Evolutionary conservation across 2,888 invertebrate species (phyloP).

Genomic region (Erebia aethiops): DNA sequence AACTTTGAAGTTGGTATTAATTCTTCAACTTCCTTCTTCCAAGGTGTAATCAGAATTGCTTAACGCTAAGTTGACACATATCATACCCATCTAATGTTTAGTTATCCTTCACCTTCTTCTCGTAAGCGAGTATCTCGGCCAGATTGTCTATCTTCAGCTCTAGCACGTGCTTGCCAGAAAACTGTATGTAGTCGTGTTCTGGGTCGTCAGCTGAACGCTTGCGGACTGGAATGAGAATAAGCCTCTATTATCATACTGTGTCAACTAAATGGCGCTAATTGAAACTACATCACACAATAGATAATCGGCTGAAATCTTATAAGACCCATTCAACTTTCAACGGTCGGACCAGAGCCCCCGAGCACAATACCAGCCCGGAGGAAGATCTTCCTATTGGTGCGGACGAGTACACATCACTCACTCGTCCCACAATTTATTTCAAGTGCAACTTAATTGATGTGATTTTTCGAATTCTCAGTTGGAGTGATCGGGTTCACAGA

Average conservation of each 20-base stretch:
- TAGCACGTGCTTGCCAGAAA: conserved; percentile 88
- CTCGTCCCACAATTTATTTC: no score
- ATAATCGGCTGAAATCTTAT: no score
- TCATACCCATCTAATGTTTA: neutral
- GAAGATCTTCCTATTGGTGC: no score
- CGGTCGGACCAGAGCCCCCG: no score
- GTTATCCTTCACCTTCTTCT: conserved; percentile 52
- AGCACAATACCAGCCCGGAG: no score
- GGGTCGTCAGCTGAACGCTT: conserved; percentile 81
- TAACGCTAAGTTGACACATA: neutral
- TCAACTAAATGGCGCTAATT: no score
- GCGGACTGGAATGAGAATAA: conserved; percentile 73
- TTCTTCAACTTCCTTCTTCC: neutral
- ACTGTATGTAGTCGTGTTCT: conserved; percentile 87
- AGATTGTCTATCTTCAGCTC: conserved; percentile 90
- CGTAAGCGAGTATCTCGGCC: conserved; percentile 81
- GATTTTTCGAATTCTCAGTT: no score
- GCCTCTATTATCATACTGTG: neutral
- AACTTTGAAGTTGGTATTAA: neutral
- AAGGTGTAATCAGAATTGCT: neutral
- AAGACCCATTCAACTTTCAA: no score
- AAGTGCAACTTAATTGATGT: no score
- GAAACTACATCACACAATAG: no score
- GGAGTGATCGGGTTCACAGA: no score
- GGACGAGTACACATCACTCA: no score